A percentile compares a stretch with the other conserved stretches of the same genome.
Conservation (phyloP, 1,140 invertebrate genomes). For the Brachionus manjavacas region DNA sequence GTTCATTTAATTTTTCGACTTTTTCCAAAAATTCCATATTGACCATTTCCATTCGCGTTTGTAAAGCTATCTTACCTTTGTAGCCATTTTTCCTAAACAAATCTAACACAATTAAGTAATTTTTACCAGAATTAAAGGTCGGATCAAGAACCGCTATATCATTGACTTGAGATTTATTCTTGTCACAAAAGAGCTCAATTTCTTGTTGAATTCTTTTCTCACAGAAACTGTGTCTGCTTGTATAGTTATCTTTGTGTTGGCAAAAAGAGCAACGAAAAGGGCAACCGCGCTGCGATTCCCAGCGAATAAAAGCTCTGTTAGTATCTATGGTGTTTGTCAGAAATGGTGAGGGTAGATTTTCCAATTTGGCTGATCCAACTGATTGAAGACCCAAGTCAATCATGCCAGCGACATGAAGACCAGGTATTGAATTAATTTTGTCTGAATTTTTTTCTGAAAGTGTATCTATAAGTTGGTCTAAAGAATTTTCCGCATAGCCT, state of each 20-base stretch:
- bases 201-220: neutral
- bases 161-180: neutral
- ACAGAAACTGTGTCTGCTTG: neutral
- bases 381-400: neutral
- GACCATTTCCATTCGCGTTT: neutral
- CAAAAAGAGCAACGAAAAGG: neutral
- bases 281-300: neutral
- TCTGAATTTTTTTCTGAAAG: neutral
- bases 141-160: neutral
- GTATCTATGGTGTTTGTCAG: neutral
- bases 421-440: neutral
- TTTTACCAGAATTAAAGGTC: neutral
- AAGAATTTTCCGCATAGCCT: neutral
- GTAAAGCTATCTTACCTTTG: neutral
- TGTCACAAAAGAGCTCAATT: neutral
- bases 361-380: neutral
- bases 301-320: neutral
- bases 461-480: neutral
- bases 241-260: neutral
- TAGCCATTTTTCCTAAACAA: neutral
- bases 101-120: neutral
- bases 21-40: neutral
- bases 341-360: neutral
- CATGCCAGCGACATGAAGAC: neutral
- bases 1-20: neutral